Base-by-base conservation (phyloP, 2,797 vertebrate genomes). In the Sphenopsis melanotis region DNA sequence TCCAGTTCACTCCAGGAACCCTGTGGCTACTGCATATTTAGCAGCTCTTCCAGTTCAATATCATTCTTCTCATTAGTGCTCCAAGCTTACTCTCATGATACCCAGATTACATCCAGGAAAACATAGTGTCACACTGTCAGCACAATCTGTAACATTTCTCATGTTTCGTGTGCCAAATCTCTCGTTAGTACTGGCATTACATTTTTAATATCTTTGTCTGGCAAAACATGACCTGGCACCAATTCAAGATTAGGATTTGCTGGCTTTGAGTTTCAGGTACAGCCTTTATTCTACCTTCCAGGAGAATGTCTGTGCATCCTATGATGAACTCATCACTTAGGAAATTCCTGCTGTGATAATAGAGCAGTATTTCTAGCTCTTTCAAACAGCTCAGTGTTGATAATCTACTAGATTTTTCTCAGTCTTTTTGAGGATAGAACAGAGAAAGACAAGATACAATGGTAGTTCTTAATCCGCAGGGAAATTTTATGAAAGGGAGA, bases 21-120 rank as follows among this genome's bases (percentile, higher is more conserved):
- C 94, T 93, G 91, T 96, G 94, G 95, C 96, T 96, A 90, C 82
- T 93, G 94, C 95, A 95, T 96, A 94, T 96, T 96, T 97, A 97
- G 92, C 87, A 95, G 89, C 92, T 95, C 89, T 96, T 96, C 82
- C 96, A 95, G 94, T 93, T 96, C 94, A 95, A 65, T 93, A 96
- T 96, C 74, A 71, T 95, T 83, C 93, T 89, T 95, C 94, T 96
- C 94, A 96, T 96, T 96, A 97, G 92, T 90, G 85, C 92, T 95
- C 94, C 92, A 92, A 86, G 82, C 56, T 92, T 96, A 91, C 70
- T 96, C 95, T 96, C 96, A 94, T 94, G 95, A 94, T 96, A 96
- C 96, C 85, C 76, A 84, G 94, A 96, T 96, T 97, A 96, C 94
- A 97, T 97, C 96, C 96, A 94, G 93, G 87, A 96, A 96, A 96